Evolutionary conservation across 2,888 invertebrate species (phyloP).

Genomic region (Trichopria drosophilae): DNA sequence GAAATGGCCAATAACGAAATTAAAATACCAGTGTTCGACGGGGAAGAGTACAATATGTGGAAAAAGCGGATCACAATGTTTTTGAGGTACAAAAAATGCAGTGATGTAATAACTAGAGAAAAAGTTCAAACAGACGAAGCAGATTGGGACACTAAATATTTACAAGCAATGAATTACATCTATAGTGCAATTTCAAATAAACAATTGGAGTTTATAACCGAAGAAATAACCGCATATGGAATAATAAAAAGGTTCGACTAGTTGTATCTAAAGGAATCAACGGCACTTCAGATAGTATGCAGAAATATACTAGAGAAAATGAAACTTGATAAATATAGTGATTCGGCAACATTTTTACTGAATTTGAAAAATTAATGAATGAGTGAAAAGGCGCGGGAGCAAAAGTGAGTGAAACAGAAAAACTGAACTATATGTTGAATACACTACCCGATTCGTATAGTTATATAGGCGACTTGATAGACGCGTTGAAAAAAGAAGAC

Average conservation of each 20-base stretch:
- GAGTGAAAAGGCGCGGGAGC: constrained; percentile 39
- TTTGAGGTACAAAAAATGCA: constrained; percentile 32
- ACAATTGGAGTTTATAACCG: too few species aligned
- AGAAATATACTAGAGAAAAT: constrained; percentile 38
- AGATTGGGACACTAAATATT: constrained; percentile 34
- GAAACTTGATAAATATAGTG: constrained; percentile 25
- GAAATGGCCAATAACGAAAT: constrained; percentile 11
- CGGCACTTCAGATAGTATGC: constrained; percentile 37
- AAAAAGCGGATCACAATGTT: constrained; percentile 32
- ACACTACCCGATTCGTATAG: constrained; percentile 15
- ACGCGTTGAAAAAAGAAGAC: too few species aligned
- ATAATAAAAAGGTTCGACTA: constrained; percentile 39
- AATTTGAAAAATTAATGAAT: constrained; percentile 39
- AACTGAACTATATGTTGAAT: constrained; percentile 35
- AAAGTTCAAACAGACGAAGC: constrained; percentile 18
- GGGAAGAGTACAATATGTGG: constrained; percentile 35
- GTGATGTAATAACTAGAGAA: neutral
- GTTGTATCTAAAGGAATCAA: constrained; percentile 35
- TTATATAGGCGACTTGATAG: too few species aligned
- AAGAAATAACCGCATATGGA: too few species aligned
- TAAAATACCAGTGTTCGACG: constrained; percentile 31
- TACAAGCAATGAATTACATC: too few species aligned
- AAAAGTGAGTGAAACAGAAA: constrained; percentile 37
- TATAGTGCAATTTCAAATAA: too few species aligned
- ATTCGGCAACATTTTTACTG: constrained; percentile 20